Percentiles rank a stretch among this genome's conserved stretches.
Evolutionary conservation across 53 echinoderm and acorn worm species (phyloP).

Genomic region (Holothuria scabra): DNA sequence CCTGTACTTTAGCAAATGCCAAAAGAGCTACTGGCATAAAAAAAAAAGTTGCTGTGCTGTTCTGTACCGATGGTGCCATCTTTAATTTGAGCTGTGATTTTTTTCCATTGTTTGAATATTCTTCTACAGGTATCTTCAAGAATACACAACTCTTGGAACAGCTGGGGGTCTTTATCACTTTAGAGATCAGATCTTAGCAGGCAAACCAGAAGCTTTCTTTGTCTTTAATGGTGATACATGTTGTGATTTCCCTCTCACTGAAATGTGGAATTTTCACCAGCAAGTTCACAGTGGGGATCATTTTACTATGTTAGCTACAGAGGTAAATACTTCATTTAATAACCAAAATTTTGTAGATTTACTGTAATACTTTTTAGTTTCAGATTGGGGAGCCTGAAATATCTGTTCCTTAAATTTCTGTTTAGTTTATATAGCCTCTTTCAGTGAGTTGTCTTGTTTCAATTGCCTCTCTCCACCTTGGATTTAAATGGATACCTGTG

Average conservation of each 20-base stretch:
- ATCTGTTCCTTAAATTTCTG: too few relatives aligned
- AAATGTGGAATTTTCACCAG: conserved; percentile 88
- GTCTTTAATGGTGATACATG: conserved; percentile 97
- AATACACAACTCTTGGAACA: conserved; percentile 92
- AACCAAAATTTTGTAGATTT: neutral
- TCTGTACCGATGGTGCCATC: too few relatives aligned
- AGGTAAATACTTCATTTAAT: conserved; percentile 51
- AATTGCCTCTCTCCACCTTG: too few relatives aligned
- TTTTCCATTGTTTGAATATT: neutral
- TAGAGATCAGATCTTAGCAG: conserved; percentile 88
- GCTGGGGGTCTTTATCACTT: conserved; percentile 98
- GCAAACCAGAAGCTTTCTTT: conserved; percentile 86
- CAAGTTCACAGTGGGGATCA: conserved; percentile 67
- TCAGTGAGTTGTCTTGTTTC: too few relatives aligned
- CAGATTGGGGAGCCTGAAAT: too few relatives aligned
- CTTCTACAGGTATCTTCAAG: conserved; percentile 81
- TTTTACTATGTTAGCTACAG: conserved; percentile 92
- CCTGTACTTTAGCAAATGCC: too few relatives aligned
- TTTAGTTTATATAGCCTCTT: too few relatives aligned
- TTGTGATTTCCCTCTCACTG: conserved; percentile 91
- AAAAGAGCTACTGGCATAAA: too few relatives aligned
- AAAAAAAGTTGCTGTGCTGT: too few relatives aligned
- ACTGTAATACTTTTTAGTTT: neutral
- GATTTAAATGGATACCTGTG: too few relatives aligned
- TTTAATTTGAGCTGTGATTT: neutral